phyloP scores from a whole-genome alignment of 2,797 vertebrate species.

The Lagocephalus sceleratus region DNA sequence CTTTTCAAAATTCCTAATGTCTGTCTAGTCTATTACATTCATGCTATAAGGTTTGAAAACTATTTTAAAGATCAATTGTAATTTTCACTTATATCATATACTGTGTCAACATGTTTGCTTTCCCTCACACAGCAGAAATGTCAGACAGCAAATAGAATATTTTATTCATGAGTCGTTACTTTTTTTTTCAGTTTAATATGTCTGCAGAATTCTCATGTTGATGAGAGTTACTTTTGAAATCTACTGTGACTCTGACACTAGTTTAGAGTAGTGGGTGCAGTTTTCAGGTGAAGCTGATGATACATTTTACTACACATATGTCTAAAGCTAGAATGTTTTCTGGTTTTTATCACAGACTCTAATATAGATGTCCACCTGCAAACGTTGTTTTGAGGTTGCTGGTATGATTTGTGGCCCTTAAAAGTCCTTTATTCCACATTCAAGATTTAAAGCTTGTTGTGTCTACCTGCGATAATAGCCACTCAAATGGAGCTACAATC shows the following conservation, averaged over 20 bases:
- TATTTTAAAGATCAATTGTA: too few species aligned
- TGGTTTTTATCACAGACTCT: constrained; percentile 4
- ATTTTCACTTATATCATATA: too few species aligned
- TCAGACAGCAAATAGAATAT: too few species aligned
- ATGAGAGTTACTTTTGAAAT: background rate
- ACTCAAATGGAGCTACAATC: constrained; percentile 19
- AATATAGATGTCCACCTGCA: constrained; percentile 1
- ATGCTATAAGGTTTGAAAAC: too few species aligned
- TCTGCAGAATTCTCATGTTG: background rate
- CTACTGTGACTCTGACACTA: constrained; percentile 6
- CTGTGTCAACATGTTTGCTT: too few species aligned
- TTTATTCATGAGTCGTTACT: too few species aligned
- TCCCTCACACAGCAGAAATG: too few species aligned
- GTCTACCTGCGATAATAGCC: constrained; percentile 23
- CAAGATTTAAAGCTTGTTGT: constrained; percentile 22
- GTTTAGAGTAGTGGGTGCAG: background rate
- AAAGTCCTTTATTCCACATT: constrained; percentile 11
- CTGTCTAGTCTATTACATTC: too few species aligned
- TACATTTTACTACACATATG: background rate
- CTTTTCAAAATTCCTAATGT: too few species aligned
- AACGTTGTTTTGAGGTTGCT: constrained; percentile 20
- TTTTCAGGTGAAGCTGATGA: background rate
- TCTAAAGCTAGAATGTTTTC: background rate
- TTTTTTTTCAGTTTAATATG: too few species aligned
- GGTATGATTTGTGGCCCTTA: constrained; percentile 17